A percentile compares a stretch with the other conserved stretches of the same genome.
Conservation (phyloP, 1,140 invertebrate genomes). For the Adelges cooleyi region DNA sequence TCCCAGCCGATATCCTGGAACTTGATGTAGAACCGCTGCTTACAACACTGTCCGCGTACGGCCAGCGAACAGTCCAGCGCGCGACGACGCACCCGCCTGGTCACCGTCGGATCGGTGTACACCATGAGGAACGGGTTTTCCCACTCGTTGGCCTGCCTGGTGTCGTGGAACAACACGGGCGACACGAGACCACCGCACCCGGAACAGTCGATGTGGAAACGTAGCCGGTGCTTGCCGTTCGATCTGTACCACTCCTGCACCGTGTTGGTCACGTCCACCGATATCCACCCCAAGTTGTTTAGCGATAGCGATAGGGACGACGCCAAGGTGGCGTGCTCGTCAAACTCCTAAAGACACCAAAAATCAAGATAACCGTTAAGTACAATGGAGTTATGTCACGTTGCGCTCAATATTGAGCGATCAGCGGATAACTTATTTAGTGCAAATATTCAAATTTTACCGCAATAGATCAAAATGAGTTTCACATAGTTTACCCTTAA, state of each 20-base stretch:
- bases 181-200: constrained; percentile 63
- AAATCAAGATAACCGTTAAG: background rate
- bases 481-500: too few relatives aligned
- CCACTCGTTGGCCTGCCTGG: constrained; percentile 39
- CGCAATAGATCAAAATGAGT: too few relatives aligned
- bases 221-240: constrained; percentile 48
- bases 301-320: constrained; percentile 56
- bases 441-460: too few relatives aligned
- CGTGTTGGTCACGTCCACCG: constrained; percentile 66
- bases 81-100: constrained; percentile 54
- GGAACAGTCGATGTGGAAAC: constrained; percentile 70
- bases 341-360: constrained; percentile 42
- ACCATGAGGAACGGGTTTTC: constrained; percentile 75
- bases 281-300: constrained; percentile 66
- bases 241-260: constrained; percentile 58
- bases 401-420: too few relatives aligned
- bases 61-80: constrained; percentile 70
- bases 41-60: constrained; percentile 70
- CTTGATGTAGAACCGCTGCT: constrained; percentile 79
- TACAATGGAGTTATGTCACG: too few relatives aligned
- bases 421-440: too few relatives aligned
- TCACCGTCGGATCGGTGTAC: constrained; percentile 53
- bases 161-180: constrained; percentile 35
- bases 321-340: constrained; percentile 51
- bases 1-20: constrained; percentile 86